Conservation (phyloP, 2,113 vertebrate genomes). For the Labrus mixtus region DNA sequence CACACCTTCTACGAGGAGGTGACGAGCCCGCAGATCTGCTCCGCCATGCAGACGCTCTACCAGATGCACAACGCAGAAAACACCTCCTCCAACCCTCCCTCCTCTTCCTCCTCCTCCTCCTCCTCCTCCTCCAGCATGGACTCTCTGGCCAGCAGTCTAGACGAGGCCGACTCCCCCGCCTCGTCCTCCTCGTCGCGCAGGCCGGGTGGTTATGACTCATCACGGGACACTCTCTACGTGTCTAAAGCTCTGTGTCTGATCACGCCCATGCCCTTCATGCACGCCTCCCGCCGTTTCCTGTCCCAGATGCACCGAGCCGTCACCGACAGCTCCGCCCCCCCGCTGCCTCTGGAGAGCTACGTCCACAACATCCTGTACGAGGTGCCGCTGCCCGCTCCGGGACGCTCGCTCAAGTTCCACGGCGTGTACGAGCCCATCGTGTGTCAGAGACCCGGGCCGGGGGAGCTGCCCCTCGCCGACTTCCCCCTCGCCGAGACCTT, state of each 20-base stretch:
- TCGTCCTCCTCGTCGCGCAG: constrained; percentile 76
- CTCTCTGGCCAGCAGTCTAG: constrained; percentile 90
- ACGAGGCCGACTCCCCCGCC: constrained; percentile 84
- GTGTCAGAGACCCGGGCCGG: constrained; percentile 96
- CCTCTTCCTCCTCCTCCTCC: constrained; percentile 86
- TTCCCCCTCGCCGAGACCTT: constrained; percentile 93
- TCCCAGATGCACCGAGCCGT: constrained; percentile 95
- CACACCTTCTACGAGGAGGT: constrained; percentile 99
- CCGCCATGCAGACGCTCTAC: constrained; percentile 99
- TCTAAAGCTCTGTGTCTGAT: constrained; percentile 99
- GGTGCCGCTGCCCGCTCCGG: constrained; percentile 94
- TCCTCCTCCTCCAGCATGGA: constrained; percentile 89
- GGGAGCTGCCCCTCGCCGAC: constrained; percentile 95
- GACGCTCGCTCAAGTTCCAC: constrained; percentile 95
- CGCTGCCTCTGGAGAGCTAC: constrained; percentile 97
- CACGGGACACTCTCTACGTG: constrained; percentile 94
- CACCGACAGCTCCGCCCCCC: constrained; percentile 88
- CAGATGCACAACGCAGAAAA: constrained; percentile 99
- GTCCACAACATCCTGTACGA: constrained; percentile 98
- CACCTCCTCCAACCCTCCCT: constrained; percentile 71
- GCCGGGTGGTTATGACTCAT: constrained; percentile 89
- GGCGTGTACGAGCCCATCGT: constrained; percentile 95
- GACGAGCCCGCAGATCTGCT: constrained; percentile 99
- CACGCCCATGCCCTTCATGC: constrained; percentile 96
- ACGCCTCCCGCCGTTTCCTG: constrained; percentile 93